Percentiles rank a stretch among this genome's conserved stretches.
These are phyloP conservation scores for Cygnus olor DNA, from an alignment of 2,797 vertebrate genomes.

Conservation along the genomic window DNA sequence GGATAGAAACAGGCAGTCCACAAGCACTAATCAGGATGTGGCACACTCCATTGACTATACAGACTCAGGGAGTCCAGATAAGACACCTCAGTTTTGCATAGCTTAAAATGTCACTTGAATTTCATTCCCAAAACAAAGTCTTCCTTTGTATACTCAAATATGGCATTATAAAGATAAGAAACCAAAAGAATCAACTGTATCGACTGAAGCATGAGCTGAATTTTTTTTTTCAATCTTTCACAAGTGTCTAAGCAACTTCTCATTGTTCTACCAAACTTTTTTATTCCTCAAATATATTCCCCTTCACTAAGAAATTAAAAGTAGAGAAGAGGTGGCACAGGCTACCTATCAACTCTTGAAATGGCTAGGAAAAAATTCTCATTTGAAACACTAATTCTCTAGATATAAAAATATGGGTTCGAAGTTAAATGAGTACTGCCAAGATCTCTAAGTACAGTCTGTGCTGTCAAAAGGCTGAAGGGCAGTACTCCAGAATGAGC, in stretches of 20 bases:
- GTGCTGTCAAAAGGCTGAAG: constrained; percentile 22
- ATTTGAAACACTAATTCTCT: background rate
- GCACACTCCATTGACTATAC: background rate
- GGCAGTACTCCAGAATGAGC: background rate
- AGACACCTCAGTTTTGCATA: background rate
- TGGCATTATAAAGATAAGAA: background rate
- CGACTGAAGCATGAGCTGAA: background rate
- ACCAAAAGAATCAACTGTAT: background rate
- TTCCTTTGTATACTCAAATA: background rate
- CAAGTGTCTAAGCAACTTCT: background rate
- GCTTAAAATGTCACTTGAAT: background rate
- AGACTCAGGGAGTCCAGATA: background rate
- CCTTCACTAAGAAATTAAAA: background rate
- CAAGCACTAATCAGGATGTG: background rate
- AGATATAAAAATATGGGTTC: background rate
- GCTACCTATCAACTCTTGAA: background rate
- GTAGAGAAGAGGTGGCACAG: background rate
- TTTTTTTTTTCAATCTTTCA: background rate
- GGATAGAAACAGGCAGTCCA: background rate
- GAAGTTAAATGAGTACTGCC: background rate
- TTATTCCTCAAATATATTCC: background rate
- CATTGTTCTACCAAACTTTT: background rate
- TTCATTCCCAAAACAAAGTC: background rate
- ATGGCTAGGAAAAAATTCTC: background rate
- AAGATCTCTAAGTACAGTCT: constrained; percentile 5